Evolutionary conservation across 64 coral and sea anemone genomes (phyloP).

Genomic region (Hydrozoanthus tunicans): DNA sequence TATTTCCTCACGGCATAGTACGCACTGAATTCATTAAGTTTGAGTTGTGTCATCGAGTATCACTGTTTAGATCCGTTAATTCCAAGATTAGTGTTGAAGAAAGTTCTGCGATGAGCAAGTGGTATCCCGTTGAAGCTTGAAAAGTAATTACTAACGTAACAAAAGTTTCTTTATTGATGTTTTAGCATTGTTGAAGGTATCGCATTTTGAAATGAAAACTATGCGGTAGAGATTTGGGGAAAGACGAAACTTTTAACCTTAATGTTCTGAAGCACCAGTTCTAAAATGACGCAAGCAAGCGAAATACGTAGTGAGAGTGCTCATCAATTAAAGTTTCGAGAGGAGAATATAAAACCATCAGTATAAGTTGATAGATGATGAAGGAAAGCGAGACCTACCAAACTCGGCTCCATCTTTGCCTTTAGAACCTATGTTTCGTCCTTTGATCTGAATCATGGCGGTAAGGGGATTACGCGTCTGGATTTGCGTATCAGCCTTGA

Average conservation of each 20-base stretch:
- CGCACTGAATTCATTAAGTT: constrained; percentile 17
- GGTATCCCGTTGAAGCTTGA: not conserved
- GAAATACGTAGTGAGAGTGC: not conserved
- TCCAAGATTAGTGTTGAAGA: constrained; percentile 44
- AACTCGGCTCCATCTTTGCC: constrained; percentile 16
- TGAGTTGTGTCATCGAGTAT: constrained; percentile 34
- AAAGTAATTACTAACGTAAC: not conserved
- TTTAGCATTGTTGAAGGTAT: not conserved
- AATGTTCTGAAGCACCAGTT: not conserved
- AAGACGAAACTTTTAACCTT: not conserved
- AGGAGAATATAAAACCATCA: no score
- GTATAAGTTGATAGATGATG: not conserved
- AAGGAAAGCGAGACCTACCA: constrained; percentile 11
- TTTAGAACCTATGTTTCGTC: constrained; percentile 23
- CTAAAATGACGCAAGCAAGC: not conserved
- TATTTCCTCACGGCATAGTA: not conserved
- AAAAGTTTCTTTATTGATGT: not conserved
- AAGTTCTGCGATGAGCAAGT: not conserved
- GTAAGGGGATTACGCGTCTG: not conserved
- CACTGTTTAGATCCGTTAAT: constrained; percentile 35
- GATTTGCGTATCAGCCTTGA: constrained; percentile 10
- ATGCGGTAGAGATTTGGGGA: not conserved
- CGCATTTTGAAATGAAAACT: not conserved
- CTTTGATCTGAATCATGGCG: constrained; percentile 17
- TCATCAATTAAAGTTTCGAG: not conserved